A percentile compares a stretch with the other conserved stretches of the same genome.
Conservation (phyloP, 2,888 invertebrate genomes). For the Rhimphoctona megacephalus region DNA sequence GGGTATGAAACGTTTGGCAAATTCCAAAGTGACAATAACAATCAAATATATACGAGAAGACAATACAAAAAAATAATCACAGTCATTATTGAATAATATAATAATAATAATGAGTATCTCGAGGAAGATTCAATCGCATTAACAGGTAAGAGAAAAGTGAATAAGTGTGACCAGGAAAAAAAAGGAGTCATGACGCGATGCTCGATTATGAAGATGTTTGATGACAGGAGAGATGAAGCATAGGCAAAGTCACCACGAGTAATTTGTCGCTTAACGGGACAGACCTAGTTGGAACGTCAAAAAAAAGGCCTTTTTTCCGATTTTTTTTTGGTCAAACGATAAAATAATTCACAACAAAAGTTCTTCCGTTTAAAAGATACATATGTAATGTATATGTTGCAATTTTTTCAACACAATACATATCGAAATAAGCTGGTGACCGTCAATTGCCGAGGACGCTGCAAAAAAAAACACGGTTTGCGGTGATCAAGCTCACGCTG, state of each 20-base stretch:
- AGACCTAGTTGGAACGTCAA: too few species aligned
- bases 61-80: background rate
- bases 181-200: conserved; percentile 9
- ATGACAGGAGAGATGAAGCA: conserved; percentile 8
- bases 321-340: too few species aligned
- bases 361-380: too few species aligned
- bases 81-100: background rate
- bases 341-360: too few species aligned
- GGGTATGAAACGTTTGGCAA: background rate
- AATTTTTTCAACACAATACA: too few species aligned
- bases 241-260: conserved; percentile 45
- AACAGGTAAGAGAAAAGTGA: background rate
- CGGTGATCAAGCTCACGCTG: too few species aligned
- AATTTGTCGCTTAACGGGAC: conserved; percentile 56
- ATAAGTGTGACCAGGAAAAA: background rate
- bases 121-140: background rate
- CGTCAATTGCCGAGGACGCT: too few species aligned
- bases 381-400: too few species aligned
- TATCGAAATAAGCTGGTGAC: too few species aligned
- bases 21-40: background rate
- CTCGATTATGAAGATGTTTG: conserved; percentile 29
- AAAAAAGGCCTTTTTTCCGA: too few species aligned
- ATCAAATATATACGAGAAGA: background rate
- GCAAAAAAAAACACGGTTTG: too few species aligned
- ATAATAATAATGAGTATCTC: background rate